These are phyloP conservation scores for Urocyon cinereoargenteus DNA, from an alignment of 2,797 vertebrate genomes.

Conservation along the genomic window DNA sequence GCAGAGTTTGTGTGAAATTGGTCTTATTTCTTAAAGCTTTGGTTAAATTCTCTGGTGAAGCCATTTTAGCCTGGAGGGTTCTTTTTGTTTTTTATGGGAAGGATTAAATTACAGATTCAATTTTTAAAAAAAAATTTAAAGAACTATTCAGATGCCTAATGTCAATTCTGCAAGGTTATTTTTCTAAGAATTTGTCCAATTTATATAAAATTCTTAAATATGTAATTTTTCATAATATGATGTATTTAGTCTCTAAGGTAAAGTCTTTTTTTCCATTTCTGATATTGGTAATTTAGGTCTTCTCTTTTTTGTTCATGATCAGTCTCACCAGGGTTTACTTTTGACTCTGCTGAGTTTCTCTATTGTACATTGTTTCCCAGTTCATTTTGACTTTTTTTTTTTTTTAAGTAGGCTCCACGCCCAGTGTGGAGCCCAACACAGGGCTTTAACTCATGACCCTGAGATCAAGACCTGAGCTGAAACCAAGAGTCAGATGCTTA, in stretches of 20 bases:
- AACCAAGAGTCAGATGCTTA: not conserved
- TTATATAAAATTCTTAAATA: not conserved
- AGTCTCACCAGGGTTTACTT: not conserved
- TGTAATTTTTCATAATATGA: not conserved
- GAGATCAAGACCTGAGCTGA: not conserved
- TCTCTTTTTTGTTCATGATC: not conserved
- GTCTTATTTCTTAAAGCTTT: constrained; percentile 10
- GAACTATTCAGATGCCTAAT: not conserved
- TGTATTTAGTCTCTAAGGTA: not conserved
- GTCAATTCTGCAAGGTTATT: not conserved
- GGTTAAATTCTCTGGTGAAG: not conserved
- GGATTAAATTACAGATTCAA: not conserved
- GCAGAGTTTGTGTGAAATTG: not conserved
- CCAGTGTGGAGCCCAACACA: not conserved
- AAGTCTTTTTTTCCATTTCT: not conserved
- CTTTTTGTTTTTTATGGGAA: not conserved
- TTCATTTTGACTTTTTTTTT: not conserved
- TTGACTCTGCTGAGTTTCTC: not conserved
- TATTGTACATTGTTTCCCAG: not conserved
- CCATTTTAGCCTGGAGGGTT: not conserved
- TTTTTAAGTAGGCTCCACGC: not conserved
- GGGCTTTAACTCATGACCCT: not conserved
- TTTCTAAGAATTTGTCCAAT: not conserved
- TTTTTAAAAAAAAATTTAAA: not conserved
- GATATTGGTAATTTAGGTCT: not conserved